Percentiles rank a stretch among this genome's conserved stretches.
These are phyloP conservation scores for Ceyx margarethae DNA, from an alignment of 2,113 vertebrate species.

Conservation along the genomic window DNA sequence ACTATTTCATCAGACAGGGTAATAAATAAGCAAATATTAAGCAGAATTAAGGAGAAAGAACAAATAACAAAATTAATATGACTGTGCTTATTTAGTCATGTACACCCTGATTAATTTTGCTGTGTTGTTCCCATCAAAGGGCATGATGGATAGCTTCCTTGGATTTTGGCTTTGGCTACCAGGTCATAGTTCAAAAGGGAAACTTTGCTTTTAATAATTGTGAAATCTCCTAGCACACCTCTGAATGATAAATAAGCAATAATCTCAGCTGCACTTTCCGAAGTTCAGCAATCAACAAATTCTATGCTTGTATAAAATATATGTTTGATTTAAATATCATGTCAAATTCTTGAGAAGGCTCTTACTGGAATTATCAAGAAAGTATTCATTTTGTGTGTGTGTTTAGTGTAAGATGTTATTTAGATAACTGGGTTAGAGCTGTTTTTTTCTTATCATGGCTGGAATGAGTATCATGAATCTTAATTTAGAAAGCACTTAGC, in stretches of 20 bases:
- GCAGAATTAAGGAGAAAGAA: neutral
- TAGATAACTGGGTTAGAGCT: neutral
- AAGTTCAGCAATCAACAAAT: neutral
- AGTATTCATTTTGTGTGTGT: neutral
- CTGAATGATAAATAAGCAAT: neutral
- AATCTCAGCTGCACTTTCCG: neutral
- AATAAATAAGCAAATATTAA: neutral
- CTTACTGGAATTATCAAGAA: neutral
- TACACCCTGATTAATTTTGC: neutral
- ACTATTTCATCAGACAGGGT: neutral
- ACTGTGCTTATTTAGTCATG: neutral
- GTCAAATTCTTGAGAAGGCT: neutral
- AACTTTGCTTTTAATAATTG: neutral
- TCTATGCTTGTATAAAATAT: neutral
- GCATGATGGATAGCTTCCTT: neutral
- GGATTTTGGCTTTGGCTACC: neutral
- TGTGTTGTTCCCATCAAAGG: neutral
- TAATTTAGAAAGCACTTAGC: slow-evolving; percentile 41
- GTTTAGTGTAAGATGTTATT: neutral
- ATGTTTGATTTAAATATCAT: neutral
- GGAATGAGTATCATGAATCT: slow-evolving; percentile 5
- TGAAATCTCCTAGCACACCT: neutral
- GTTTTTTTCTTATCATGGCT: neutral
- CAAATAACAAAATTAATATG: neutral
- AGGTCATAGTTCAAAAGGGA: neutral